Base-by-base conservation (phyloP, 2,888 invertebrate genomes). In the Agrotis puta region DNA sequence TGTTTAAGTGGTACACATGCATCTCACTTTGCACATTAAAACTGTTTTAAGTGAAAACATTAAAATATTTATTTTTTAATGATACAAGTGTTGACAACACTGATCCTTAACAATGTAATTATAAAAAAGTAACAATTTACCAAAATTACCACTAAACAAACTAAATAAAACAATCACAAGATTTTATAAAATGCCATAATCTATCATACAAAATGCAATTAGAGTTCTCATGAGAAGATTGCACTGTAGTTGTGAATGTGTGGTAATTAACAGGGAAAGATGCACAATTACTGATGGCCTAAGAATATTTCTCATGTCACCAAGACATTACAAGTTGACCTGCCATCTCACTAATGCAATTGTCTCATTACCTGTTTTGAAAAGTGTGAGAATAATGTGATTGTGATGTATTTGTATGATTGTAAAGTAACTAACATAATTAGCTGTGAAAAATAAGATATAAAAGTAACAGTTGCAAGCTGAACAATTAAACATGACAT, bases 251-350 rank as follows among this genome's bases (percentile, higher is more conserved):
- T 16, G 45, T 22, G 39, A 56, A 9, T 13, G 50, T 57, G 2
- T 51, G 6, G 22, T 64, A 59, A 75, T 63, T 39, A 45, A 62
- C 69, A 33, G 57, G 58, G 50, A 51, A 22, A 74, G 69, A 64
- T 81, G 53, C 39, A 64, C 59, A 66, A 47, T 79, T 22, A 64
- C 13, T 53, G 39, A 51, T 64, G 62, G 50, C 20, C 48, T 59
- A 20, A 75, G 76, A 64, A 45, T 51, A 39, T 62, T 81, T 70
- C 71, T 65, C 82, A 77, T 70, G 63, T 76, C 58, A 68, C 27
- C 63, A 64, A 62, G 20, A 4, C 48, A 6, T 78, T 77, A 47
- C 73, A 51, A 63, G 71, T 54, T 64, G 64, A 63, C 71, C 50
- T 65, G 20, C n/a, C 53, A 81, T 18, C 45, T 56, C 22, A 59